These are phyloP conservation scores for Meriones psammophilus DNA, from an alignment of 2,797 vertebrate genomes.

Conservation along the genomic window DNA sequence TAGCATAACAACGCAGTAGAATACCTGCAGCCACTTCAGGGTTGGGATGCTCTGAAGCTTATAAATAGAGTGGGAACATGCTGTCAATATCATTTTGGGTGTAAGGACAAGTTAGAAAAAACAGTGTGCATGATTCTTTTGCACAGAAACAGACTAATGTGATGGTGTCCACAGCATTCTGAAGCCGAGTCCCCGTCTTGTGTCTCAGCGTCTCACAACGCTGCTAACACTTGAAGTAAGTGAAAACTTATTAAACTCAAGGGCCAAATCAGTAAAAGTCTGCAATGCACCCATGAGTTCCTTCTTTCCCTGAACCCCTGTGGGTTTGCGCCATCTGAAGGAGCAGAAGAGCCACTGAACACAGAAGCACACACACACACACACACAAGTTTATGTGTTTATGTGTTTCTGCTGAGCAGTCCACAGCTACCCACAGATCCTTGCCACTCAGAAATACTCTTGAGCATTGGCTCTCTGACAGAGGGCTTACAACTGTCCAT, in stretches of 20 bases:
- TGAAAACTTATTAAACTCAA: slow-evolving; percentile 25
- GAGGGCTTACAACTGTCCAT: not conserved
- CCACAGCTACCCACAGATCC: too few species aligned
- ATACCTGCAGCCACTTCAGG: not conserved
- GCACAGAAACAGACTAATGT: not conserved
- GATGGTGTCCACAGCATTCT: not conserved
- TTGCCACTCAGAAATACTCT: not conserved
- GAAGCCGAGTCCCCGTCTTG: not conserved
- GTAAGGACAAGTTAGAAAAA: not conserved
- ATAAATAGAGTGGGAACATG: not conserved
- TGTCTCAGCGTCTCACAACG: not conserved
- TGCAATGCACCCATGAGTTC: not conserved
- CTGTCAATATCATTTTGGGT: not conserved
- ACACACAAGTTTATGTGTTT: not conserved
- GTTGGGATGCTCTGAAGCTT: not conserved
- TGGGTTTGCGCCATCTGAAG: not conserved
- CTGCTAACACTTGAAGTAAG: not conserved
- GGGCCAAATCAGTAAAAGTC: slow-evolving; percentile 22
- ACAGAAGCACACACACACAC: not conserved
- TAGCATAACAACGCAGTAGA: not conserved
- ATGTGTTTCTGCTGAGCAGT: not conserved
- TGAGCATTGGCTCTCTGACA: not conserved
- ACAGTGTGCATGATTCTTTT: not conserved
- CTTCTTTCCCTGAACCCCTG: not conserved
- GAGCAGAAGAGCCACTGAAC: not conserved